Evolutionary conservation across 2,113 vertebrate genomes (phyloP), one percentile per base, ranked within the genome.

Genomic region (Triplophysa dalaica): DNA sequence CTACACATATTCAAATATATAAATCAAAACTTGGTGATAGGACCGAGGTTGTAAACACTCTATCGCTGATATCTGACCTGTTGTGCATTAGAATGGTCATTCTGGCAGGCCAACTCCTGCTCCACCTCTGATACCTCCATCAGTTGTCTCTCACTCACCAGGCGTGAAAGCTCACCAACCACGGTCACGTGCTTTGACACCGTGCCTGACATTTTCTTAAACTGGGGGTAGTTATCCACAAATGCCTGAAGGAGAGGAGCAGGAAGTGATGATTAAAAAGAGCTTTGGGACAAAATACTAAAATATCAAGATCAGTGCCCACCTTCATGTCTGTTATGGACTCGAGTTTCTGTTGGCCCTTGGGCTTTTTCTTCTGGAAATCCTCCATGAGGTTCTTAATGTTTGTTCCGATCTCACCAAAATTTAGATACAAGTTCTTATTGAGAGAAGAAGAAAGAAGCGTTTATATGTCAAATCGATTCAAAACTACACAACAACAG

Each of bases 361-460:
- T 99, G 0, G 97, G 96, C 58, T 93, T 97, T 87, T 93, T 96
- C 92, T 93, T 96, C 91, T 99, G 97, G 82, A 99, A 99, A 80
- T 99, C 98, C 78, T 99, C 98, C 98, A 99, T 99, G 52, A 99
- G 92, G 85, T 97, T 98, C 89, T 96, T 98, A 81, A 99, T 99
- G 88, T 99, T 99, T 70, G 94, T 97, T 82, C 98, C 98, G 1
- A 99, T 99, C 83, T 99, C 98, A 0, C 96, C 98, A 0, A 99
- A 99, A 90, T 99, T 99, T 88, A 99, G 90, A 89, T 99, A 98
- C 93, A 99, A 91, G 89, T 99, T 99, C 97, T 98, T 86, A 52
- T 24, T 0, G 65, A 65, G 56, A 85, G 43, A 54, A 77, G 79
- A 4, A 60, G 0, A 1, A 2, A 19, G 9, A 29, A 17, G 33